These are phyloP conservation scores for Sternotherus odoratus DNA, from an alignment of 2,797 vertebrate genomes.

Conservation along the genomic window DNA sequence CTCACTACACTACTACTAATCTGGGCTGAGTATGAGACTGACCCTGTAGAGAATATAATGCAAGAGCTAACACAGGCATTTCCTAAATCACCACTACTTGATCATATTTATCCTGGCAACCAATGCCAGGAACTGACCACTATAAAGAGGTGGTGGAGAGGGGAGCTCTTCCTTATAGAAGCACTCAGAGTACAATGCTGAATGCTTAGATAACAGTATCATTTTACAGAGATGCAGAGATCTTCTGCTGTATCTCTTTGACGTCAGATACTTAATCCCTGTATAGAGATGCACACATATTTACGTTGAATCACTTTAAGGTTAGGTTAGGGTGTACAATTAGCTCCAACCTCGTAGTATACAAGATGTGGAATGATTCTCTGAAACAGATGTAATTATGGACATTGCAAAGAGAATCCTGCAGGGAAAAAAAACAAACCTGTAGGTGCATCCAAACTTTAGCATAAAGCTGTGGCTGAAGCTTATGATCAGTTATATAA, in stretches of 20 bases:
- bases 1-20: too few species aligned
- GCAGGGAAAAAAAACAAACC: not conserved
- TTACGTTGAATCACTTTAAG: not conserved
- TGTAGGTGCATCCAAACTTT: rapidly evolving
- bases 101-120: not conserved
- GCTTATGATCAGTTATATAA: not conserved
- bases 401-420: not conserved
- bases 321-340: not conserved
- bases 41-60: too few species aligned
- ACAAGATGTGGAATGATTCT: not conserved
- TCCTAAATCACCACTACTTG: not conserved
- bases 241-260: not conserved
- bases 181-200: not conserved
- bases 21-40: too few species aligned
- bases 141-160: not conserved
- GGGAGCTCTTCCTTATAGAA: not conserved
- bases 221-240: not conserved
- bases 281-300: not conserved
- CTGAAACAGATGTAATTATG: not conserved
- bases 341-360: not conserved
- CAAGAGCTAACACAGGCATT: not conserved
- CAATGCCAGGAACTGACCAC: not conserved
- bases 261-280: not conserved
- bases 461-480: not conserved
- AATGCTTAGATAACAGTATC: not conserved